Evolutionary conservation across 2,113 vertebrate genomes (phyloP), one percentile per base, ranked within the genome.

Genomic region (Mellivora capensis): DNA sequence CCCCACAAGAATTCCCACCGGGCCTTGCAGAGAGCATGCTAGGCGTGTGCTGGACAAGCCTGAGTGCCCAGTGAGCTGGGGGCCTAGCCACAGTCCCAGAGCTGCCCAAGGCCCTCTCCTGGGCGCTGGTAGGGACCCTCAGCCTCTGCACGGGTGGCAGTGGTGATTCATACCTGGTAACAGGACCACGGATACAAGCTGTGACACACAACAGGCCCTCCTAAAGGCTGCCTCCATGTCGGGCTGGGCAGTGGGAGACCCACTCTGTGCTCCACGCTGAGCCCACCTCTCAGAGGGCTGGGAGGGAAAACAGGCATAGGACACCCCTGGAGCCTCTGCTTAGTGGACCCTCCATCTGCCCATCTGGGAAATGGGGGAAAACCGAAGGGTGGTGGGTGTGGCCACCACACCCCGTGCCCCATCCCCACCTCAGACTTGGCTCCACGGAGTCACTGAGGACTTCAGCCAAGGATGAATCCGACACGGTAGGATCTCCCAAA

Each of bases 401-500:
- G 49, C 11, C 23, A 17, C 18, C 5, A 7, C 21, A 14, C 37
- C 0, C 4, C 2, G 1, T 4, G 1, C 52, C 31, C 82, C 31
- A 57, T 23, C 31, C 83, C 27, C 25, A n/a, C 90, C 25, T 47
- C n/a, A 67, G 49, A 42, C 37, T 25, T 15, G 62, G 71, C 7
- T 13, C 77, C 67, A 27, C 29, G 1, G 8, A 62, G 34, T 88
- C 23, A 0, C 34, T 72, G 74, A 83, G 62, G 27, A 62, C n/a
- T 11, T 87, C 31, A 72, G 39, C 9, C 11, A 10, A 37, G 31
- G 15, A 25, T 0, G 14, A 85, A 34, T 17, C 54, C 27, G 1
- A 1, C 14, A 2, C 1, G 7, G 6, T 0, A 39, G 72, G n/a
- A 13, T 1, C 21, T 25, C 34, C 2, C 3, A 13, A 44, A 57